Conservation (phyloP, 2,888 invertebrate species). For the Drosophila borborema region DNA sequence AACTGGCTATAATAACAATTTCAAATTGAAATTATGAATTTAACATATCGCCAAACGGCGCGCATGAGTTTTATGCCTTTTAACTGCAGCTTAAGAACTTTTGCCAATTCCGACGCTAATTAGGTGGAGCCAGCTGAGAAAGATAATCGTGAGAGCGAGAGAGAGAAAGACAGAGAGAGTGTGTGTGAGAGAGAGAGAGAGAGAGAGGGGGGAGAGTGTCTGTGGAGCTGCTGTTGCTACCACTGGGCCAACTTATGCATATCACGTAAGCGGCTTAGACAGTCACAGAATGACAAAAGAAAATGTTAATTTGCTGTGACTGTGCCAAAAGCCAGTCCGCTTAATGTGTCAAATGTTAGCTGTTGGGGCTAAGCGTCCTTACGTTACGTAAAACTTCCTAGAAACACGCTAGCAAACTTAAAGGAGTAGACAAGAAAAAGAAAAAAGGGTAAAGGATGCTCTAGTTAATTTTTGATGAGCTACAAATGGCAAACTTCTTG, state of each 20-base stretch:
- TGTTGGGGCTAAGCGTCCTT: conserved; percentile 2
- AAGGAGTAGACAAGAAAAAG: background rate
- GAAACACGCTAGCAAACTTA: background rate
- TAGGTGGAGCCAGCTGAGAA: conserved; percentile 22
- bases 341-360: conserved; percentile 25
- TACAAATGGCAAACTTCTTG: conserved; percentile 5
- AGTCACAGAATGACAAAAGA: conserved; percentile 18
- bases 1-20: conserved; percentile 66
- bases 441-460: background rate
- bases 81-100: conserved; percentile 76
- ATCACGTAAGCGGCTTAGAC: conserved; percentile 38
- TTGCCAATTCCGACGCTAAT: conserved; percentile 61
- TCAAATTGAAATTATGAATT: conserved; percentile 81
- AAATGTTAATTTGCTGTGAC: conserved; percentile 27
- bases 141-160: background rate
- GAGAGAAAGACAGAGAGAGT: background rate
- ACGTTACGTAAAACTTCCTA: conserved; percentile 1
- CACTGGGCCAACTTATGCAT: conserved; percentile 30
- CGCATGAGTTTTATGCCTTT: conserved; percentile 76
- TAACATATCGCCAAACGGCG: conserved; percentile 71
- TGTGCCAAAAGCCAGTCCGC: conserved; percentile 8
- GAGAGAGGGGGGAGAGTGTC: background rate
- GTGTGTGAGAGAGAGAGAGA: background rate
- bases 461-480: conserved; percentile 9
- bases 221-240: too few relatives aligned